Base-by-base conservation (phyloP, 2,888 invertebrate species). In the Podabrus alpinus region DNA sequence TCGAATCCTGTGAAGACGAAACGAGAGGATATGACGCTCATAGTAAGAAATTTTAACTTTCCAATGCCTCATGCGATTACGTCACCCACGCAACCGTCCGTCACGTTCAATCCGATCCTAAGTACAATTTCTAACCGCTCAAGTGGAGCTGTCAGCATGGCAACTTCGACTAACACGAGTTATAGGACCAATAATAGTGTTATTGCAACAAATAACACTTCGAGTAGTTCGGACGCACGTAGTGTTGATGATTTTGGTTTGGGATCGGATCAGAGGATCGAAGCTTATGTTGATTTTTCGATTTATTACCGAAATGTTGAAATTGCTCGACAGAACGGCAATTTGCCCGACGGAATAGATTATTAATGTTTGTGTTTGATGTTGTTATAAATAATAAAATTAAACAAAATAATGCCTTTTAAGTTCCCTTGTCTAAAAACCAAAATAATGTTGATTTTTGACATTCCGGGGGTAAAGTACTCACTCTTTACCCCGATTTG, bases 11-110 rank as follows among this genome's bases (percentile, higher is more conserved):
- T 88, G 85, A 80, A 88, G 87, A 72, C 88, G 67, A 92, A 93
- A 61, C 90, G 95, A 45, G 95, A 95, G 15, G 96, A 97, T 82
- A 95, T 96, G 84, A 95, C 96, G 0, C 88, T 97, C 16, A 85
- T 97, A 0, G 93, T 97, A 71, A 89, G 96, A 62, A 96, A 96
- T 85, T 97, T 97, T 82, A 95, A 95, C 83, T 95, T 93, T 83
- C 90, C 93, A 0, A 87, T 95, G 16, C 92, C 94, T 0, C 91
- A 92, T 79, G 90, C 91, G 0, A 87, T 90, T 0, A 89, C 88
- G 25, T 88, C 89, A 0, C 90, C 90, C n/a, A 89, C 88, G 1
- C 86, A 87, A 10, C 86, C 87, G 2, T 88, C 89, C 0, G 91
- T 92, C 0, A 86, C 91, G 62, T 92, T 93, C 82, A 92, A 92